Evolutionary conservation across 2,888 invertebrate genomes (phyloP).

Genomic region (Blomia tropicalis): DNA sequence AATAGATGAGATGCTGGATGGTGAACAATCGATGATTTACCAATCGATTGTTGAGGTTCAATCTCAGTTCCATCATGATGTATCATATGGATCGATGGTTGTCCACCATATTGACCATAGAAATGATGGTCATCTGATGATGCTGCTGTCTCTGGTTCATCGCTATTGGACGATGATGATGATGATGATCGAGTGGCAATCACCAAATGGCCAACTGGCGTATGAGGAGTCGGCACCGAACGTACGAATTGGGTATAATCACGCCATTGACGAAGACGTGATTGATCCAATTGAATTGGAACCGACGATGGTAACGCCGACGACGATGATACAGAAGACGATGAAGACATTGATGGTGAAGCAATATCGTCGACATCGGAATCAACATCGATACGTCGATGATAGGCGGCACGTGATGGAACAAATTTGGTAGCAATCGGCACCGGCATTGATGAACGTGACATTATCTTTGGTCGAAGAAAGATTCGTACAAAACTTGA

Average conservation of each 20-base stretch:
- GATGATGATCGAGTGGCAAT: too few relatives aligned
- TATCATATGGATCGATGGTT: background rate
- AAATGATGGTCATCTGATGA: background rate
- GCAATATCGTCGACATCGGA: background rate
- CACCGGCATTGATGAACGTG: background rate
- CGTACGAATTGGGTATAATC: conserved; percentile 8
- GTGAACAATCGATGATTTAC: too few relatives aligned
- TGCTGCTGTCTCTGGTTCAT: background rate
- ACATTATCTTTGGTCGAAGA: background rate
- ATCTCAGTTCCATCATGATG: background rate
- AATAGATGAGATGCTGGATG: background rate
- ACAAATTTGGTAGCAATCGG: background rate
- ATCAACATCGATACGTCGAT: conserved; percentile 1
- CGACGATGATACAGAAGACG: background rate
- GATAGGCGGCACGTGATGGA: background rate
- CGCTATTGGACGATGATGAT: background rate
- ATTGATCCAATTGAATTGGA: background rate
- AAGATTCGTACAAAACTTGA: background rate
- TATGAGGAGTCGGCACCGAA: background rate
- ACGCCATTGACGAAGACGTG: conserved; percentile 9
- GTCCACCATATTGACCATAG: background rate
- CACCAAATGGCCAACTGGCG: background rate
- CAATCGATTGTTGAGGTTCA: background rate
- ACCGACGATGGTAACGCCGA: background rate
- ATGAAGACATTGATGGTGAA: background rate